These are phyloP conservation scores for Euwallacea fornicatus DNA, from an alignment of 1,140 invertebrate species.

Conservation along the genomic window DNA sequence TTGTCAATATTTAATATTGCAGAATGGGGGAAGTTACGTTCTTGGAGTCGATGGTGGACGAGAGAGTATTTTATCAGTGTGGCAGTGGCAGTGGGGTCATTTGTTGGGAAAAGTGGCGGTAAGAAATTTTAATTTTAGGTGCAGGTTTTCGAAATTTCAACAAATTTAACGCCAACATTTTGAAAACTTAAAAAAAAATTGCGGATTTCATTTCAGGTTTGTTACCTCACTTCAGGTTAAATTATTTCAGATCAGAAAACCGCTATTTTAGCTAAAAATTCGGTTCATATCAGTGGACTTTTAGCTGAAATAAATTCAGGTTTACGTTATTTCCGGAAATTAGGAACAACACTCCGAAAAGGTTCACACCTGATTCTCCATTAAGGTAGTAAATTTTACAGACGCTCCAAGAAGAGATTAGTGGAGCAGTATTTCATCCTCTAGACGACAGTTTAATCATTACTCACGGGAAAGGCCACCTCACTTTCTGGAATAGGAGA, in stretches of 20 bases:
- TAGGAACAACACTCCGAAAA: not conserved
- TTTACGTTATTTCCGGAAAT: too few species aligned
- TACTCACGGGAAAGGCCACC: constrained; percentile 88
- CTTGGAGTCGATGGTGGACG: constrained; percentile 81
- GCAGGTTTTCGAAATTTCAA: not conserved
- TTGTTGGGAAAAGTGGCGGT: constrained; percentile 85
- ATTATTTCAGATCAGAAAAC: too few species aligned
- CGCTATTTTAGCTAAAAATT: too few species aligned
- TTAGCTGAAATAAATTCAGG: too few species aligned
- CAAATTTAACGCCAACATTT: not conserved
- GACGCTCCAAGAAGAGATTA: constrained; percentile 86
- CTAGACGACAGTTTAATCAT: constrained; percentile 90
- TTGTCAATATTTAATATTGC: constrained; percentile 30
- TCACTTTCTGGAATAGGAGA: constrained; percentile 89
- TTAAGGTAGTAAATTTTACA: constrained; percentile 49
- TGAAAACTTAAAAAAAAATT: not conserved
- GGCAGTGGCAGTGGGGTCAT: constrained; percentile 90
- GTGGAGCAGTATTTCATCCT: constrained; percentile 90
- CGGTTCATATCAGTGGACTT: too few species aligned
- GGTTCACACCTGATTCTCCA: not conserved
- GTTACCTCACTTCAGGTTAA: too few species aligned
- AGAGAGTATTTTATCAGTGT: constrained; percentile 83
- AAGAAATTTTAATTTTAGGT: constrained; percentile 53
- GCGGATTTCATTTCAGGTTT: not conserved
- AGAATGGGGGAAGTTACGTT: constrained; percentile 88